Percentiles rank a stretch among this genome's conserved stretches.
Conservation (phyloP, 2,113 vertebrate species). For the Junco hyemalis region DNA sequence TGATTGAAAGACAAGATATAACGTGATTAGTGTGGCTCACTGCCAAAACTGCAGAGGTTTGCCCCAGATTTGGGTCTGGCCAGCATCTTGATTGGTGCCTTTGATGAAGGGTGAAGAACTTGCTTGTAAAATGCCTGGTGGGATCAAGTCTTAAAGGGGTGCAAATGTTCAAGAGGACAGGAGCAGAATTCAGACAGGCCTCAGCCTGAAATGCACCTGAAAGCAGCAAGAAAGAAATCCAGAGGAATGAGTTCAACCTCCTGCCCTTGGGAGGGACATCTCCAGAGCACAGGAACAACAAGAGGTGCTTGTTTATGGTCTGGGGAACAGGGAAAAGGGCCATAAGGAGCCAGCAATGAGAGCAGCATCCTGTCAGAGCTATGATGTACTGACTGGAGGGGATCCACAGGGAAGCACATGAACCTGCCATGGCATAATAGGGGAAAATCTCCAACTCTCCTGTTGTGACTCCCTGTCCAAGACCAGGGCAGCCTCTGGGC, state of each 20-base stretch:
- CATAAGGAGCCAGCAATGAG: neutral
- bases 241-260: neutral
- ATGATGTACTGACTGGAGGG: neutral
- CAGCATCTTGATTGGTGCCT: fast-evolving
- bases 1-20: neutral
- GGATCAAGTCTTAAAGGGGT: neutral
- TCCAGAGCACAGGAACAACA: neutral
- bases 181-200: neutral
- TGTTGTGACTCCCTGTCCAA: fast-evolving
- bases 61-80: neutral
- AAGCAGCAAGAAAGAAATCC: neutral
- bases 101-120: neutral
- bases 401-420: neutral
- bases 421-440: fast-evolving
- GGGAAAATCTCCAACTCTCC: neutral
- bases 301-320: neutral
- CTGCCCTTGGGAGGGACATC: fast-evolving
- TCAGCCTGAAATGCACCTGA: neutral
- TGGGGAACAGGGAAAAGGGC: fast-evolving
- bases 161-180: neutral
- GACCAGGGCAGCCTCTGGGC: neutral
- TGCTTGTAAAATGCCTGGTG: neutral
- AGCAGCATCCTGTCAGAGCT: neutral
- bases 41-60: neutral
- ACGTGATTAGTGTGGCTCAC: neutral